These are phyloP conservation scores for Diaprepes abbreviatus DNA, from an alignment of 2,888 invertebrate genomes.

Conservation along the genomic window DNA sequence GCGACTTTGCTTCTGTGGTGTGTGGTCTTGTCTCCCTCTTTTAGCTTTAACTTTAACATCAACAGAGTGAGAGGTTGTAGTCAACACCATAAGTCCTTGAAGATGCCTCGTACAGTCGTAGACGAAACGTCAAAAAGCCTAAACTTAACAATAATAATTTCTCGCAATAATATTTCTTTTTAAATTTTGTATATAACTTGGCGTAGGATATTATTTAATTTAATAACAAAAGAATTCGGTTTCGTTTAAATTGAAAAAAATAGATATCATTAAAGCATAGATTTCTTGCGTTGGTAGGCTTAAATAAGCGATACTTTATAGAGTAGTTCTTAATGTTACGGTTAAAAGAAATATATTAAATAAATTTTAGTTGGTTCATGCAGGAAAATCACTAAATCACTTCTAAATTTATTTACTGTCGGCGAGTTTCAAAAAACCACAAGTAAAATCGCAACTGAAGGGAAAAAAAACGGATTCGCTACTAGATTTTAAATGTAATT, in stretches of 20 bases:
- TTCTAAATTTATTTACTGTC: constrained; percentile 4
- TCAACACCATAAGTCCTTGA: too few relatives aligned
- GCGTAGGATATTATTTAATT: constrained; percentile 1
- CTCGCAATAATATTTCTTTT: too few relatives aligned
- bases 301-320: background rate
- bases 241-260: background rate
- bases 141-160: too few relatives aligned
- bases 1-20: too few relatives aligned
- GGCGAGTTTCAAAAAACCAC: constrained; percentile 13
- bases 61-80: too few relatives aligned
- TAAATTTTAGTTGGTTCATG: constrained; percentile 4
- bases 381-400: constrained; percentile 13
- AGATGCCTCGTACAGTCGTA: too few relatives aligned
- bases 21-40: too few relatives aligned
- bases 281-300: background rate
- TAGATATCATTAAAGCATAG: background rate
- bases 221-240: background rate
- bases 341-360: constrained; percentile 3
- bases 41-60: too few relatives aligned
- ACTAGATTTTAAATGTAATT: constrained; percentile 16
- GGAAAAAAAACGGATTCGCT: constrained; percentile 10
- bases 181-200: background rate
- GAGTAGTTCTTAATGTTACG: background rate
- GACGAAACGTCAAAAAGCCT: too few relatives aligned
- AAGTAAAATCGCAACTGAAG: background rate